Conservation (phyloP, 2,888 invertebrate species). For the Teleiodes luculella region DNA sequence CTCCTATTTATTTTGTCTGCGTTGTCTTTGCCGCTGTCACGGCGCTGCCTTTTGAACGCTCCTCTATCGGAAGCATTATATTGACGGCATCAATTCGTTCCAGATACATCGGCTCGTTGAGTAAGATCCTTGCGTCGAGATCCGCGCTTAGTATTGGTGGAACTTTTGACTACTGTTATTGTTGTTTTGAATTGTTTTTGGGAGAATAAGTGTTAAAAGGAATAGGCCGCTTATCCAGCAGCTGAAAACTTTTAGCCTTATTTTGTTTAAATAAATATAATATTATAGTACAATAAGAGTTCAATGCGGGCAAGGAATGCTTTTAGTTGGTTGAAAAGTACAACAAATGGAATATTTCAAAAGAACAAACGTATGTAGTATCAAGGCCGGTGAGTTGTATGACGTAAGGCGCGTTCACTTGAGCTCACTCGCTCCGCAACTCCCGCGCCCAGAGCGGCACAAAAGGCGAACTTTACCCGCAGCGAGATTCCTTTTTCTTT, state of each 20-base stretch:
- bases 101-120: conserved; percentile 46
- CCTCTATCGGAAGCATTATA: conserved; percentile 66
- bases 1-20: conserved; percentile 73
- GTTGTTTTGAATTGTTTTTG: neutral
- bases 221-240: neutral
- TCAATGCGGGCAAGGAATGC: too few relatives aligned
- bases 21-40: conserved; percentile 71
- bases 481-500: conserved; percentile 77
- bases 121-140: conserved; percentile 35
- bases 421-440: conserved; percentile 37
- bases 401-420: conserved; percentile 7
- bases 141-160: neutral
- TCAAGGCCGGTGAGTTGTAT: neutral
- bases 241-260: too few relatives aligned
- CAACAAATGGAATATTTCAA: neutral
- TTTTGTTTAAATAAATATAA: too few relatives aligned
- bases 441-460: conserved; percentile 36
- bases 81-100: conserved; percentile 68
- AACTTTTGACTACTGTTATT: conserved; percentile 2
- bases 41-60: conserved; percentile 65
- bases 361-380: neutral
- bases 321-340: too few relatives aligned
- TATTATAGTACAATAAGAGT: too few relatives aligned
- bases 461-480: conserved; percentile 74
- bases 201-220: neutral